Conservation (phyloP, 2,113 vertebrate species). For the Clupea harengus region DNA sequence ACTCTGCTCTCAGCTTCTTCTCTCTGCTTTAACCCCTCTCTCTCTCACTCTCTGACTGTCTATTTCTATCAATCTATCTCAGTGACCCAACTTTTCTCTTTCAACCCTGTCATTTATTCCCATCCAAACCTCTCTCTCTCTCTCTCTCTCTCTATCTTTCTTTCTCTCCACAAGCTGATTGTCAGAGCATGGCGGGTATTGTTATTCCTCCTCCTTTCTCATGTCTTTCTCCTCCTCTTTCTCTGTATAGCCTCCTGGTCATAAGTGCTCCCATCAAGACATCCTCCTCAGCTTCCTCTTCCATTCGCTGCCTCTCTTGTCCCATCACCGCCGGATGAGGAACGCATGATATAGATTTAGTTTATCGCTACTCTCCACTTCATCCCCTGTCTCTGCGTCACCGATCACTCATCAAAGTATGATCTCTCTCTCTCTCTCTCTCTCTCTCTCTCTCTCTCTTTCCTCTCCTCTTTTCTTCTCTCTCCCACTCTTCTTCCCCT, state of each 20-base stretch:
- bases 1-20: background rate
- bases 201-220: too few species aligned
- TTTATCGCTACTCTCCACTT: background rate
- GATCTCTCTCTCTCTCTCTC: background rate
- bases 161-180: too few species aligned
- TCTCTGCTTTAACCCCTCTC: background rate
- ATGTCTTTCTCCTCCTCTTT: too few species aligned
- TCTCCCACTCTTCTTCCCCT: slow-evolving; percentile 2
- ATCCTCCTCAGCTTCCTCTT: background rate
- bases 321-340: background rate
- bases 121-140: background rate
- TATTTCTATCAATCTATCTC: background rate
- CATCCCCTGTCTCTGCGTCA: background rate
- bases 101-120: background rate
- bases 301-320: background rate
- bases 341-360: background rate
- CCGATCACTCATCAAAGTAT: background rate
- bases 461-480: background rate
- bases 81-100: background rate
- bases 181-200: too few species aligned
- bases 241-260: background rate
- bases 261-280: background rate
- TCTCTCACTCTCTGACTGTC: background rate
- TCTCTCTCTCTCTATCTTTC: background rate
- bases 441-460: background rate